phyloP scores from a whole-genome alignment of 2,797 vertebrate species.

The Spinus olivaceus region DNA sequence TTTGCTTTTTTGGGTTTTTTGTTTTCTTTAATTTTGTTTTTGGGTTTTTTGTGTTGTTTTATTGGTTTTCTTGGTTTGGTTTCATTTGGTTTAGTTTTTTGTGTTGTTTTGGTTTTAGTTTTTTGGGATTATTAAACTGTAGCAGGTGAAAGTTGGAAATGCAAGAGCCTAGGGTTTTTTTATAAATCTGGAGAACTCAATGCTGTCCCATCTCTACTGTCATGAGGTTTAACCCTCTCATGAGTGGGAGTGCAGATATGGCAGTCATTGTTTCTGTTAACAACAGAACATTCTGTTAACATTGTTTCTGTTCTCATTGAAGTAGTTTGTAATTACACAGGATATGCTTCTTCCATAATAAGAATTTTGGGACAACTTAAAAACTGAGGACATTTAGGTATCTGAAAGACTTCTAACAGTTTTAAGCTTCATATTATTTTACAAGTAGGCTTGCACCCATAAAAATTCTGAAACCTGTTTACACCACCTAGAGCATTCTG shows the following conservation, averaged over 20 bases:
- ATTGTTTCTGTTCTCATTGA: neutral
- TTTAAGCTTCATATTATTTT: neutral
- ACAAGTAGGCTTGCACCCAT: neutral
- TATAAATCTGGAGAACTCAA: neutral
- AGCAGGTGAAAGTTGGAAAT: neutral
- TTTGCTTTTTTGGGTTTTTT: neutral
- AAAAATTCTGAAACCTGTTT: neutral
- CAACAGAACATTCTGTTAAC: neutral
- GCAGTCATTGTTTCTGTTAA: neutral
- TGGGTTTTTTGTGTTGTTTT: too few species aligned
- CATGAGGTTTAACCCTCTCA: rapidly evolving
- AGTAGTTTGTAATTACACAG: neutral
- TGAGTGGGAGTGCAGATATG: neutral
- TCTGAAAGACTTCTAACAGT: neutral
- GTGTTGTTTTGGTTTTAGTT: neutral
- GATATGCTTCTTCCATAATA: neutral
- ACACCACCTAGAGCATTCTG: neutral
- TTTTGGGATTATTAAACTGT: neutral
- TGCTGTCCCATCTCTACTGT: neutral
- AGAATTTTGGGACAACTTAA: neutral
- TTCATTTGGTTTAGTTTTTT: neutral
- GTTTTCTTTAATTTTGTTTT: neutral
- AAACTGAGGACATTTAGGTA: neutral
- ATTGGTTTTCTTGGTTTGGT: neutral
- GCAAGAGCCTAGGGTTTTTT: neutral